phyloP scores from a whole-genome alignment of 2,888 invertebrate genomes.

The Labia minor region DNA sequence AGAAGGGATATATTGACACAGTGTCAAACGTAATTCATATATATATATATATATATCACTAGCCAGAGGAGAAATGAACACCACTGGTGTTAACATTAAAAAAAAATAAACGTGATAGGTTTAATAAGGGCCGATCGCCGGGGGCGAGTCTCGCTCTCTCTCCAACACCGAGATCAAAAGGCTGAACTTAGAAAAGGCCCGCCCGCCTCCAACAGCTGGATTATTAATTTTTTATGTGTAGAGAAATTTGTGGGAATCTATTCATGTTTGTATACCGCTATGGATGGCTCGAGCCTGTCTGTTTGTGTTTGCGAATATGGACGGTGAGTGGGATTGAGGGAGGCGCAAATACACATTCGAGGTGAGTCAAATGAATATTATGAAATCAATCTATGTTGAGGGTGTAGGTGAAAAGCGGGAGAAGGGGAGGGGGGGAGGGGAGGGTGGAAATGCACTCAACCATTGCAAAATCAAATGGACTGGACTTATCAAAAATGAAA shows the following conservation, averaged over 20 bases:
- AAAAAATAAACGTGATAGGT: slow-evolving; percentile 4
- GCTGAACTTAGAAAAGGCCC: background rate
- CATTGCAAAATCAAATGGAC: slow-evolving; percentile 13
- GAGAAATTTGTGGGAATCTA: background rate
- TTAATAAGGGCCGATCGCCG: slow-evolving; percentile 5
- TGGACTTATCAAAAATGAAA: slow-evolving; percentile 1
- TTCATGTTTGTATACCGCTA: too few relatives aligned
- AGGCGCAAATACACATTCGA: too few relatives aligned
- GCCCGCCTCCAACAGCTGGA: background rate
- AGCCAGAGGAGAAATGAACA: background rate
- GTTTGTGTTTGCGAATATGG: too few relatives aligned
- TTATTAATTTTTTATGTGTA: slow-evolving; percentile 5
- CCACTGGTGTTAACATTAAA: background rate
- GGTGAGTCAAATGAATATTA: too few relatives aligned
- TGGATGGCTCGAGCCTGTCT: too few relatives aligned
- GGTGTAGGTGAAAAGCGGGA: background rate
- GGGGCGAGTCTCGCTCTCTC: background rate
- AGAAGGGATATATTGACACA: background rate
- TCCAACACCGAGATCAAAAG: background rate
- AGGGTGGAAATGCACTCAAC: background rate
- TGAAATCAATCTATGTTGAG: background rate
- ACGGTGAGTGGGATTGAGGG: too few relatives aligned
- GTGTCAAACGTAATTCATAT: background rate
- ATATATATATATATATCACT: too few relatives aligned
- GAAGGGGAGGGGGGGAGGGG: slow-evolving; percentile 14